These are phyloP conservation scores for Celastrina argiolus DNA, from an alignment of 2,888 invertebrate genomes.

Conservation along the genomic window DNA sequence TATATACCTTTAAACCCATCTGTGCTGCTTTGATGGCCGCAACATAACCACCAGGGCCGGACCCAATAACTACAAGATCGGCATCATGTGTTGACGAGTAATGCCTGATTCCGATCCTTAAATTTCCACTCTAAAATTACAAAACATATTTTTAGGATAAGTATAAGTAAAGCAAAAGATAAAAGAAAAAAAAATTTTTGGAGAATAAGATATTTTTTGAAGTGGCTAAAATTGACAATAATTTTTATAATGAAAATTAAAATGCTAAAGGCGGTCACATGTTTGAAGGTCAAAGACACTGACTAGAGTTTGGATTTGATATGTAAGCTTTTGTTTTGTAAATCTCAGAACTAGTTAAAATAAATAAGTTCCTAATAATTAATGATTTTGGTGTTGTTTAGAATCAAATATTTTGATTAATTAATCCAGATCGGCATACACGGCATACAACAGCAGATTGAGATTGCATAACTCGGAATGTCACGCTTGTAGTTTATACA, in stretches of 20 bases:
- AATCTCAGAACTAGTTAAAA: neutral
- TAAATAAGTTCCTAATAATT: neutral
- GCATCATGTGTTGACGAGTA: constrained; percentile 88
- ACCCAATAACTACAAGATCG: constrained; percentile 97
- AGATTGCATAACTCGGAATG: constrained; percentile 33
- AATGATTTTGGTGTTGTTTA: neutral
- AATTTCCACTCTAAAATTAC: constrained; percentile 50
- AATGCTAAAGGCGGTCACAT: constrained; percentile 50
- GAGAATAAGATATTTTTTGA: neutral
- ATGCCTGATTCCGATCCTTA: constrained; percentile 65
- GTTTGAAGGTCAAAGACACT: constrained; percentile 59
- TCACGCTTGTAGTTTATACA: neutral
- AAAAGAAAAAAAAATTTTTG: neutral
- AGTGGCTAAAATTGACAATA: neutral
- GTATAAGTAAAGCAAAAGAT: neutral
- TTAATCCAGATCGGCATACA: neutral
- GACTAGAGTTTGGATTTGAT: constrained; percentile 24
- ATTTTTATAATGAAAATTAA: neutral
- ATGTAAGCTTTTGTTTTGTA: constrained; percentile 5
- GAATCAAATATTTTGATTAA: neutral
- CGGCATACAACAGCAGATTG: constrained; percentile 6
- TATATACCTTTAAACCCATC: constrained; percentile 92
- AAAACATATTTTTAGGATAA: constrained; percentile 16
- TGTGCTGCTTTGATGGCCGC: constrained; percentile 99
- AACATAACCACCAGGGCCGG: constrained; percentile 99